Evolutionary conservation across 2,888 invertebrate species (phyloP), one percentile per base, ranked within the genome.

Genomic region (Tubulanus polymorphus): DNA sequence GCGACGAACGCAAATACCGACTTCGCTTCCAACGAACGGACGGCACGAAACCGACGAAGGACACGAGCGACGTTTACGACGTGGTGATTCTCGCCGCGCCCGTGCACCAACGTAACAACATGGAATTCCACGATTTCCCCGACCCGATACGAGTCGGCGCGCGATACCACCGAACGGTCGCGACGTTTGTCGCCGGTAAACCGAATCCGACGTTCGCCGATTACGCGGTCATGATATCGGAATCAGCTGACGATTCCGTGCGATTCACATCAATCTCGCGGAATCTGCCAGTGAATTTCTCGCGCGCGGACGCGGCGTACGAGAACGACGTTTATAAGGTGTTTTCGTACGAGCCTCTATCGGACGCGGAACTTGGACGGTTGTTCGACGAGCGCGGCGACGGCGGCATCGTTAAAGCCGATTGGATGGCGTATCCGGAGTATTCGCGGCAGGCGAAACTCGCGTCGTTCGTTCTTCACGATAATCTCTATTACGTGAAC

Each of bases 81-180:
- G 78, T 83, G 55, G 82, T 86, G 1, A 80, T 86, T 45, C 61
- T 86, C 20, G 85, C 86, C 18, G 71, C 81, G 28, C 86, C 86
- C 1, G 71, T 85, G 35, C 69, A 80, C 54, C 52, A 60, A 28
- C 59, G 61, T 76, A 37, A 70, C 64, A 67, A 71, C 12, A 81
- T 85, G 23, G 63, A 73, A 48, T 84, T 85, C 68, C 73, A 73
- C 48, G 80, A 75, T 48, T 81, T 82, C 74, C 70, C 74, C 15
- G 57, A 53, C 12, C 60, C 63, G 3, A 59, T 72, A 18, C 45
- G 56, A 30, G 59, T 68, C 8, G 81, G 80, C 6, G 10, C 23
- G 5, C 64, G 71, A 45, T 85, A 81, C 67, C 85, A 86, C 65
- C 75, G 79, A 35, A 84, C 84, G 1, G 76, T 84, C 2, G 81